These are phyloP conservation scores for Meloidogyne exigua DNA, from an alignment of 1,140 invertebrate species.

Conservation along the genomic window DNA sequence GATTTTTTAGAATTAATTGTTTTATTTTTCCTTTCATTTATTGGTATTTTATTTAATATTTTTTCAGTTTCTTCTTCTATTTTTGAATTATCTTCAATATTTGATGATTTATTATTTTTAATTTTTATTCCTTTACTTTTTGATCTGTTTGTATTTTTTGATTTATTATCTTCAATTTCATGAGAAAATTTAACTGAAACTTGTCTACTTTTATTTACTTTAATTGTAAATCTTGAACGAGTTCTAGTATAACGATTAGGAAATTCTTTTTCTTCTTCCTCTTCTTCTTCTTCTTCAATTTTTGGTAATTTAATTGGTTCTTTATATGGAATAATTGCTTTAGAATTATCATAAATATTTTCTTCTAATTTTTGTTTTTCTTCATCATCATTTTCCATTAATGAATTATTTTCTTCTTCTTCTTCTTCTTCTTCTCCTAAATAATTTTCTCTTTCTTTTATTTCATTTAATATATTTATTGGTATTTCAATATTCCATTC, in stretches of 20 bases:
- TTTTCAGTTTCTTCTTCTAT: not conserved
- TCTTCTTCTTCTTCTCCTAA: not conserved
- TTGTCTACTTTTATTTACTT: not conserved
- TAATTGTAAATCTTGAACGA: not conserved
- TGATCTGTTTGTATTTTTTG: not conserved
- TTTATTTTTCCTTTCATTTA: not conserved
- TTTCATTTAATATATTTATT: not conserved
- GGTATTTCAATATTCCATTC: slow-evolving; percentile 1
- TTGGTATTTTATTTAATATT: not conserved
- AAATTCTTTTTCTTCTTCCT: not conserved
- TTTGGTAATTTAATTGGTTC: not conserved
- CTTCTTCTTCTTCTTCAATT: not conserved
- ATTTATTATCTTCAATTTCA: not conserved
- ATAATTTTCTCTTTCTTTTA: not conserved
- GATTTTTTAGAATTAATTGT: not conserved
- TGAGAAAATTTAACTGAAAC: not conserved
- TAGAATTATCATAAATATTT: not conserved
- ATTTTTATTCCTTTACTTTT: not conserved
- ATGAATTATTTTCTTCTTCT: not conserved
- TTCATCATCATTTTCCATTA: not conserved
- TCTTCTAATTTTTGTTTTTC: not conserved
- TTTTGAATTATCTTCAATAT: not conserved
- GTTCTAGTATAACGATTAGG: slow-evolving; percentile 4
- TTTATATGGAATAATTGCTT: not conserved
- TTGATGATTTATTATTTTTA: not conserved